These are phyloP conservation scores for Pristionchus mayeri DNA, from an alignment of 2,888 invertebrate species.

Conservation along the genomic window DNA sequence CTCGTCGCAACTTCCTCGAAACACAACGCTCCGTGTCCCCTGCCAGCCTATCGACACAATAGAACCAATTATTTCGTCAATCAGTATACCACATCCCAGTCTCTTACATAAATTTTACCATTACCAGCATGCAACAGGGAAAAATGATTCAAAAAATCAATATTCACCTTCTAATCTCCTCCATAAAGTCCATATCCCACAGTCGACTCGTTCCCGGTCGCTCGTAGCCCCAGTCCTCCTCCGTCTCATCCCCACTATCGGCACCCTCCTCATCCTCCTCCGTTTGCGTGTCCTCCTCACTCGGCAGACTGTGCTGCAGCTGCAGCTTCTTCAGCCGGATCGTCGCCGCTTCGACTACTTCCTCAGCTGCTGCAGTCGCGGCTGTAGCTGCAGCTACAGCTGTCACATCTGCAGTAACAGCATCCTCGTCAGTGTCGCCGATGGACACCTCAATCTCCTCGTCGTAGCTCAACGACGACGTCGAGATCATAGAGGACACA, in stretches of 20 bases:
- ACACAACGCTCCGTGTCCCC: too few relatives aligned
- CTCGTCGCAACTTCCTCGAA: too few relatives aligned
- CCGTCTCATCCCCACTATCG: not conserved
- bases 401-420: not conserved
- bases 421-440: not conserved
- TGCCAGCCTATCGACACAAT: too few relatives aligned
- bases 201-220: not conserved
- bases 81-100: too few relatives aligned
- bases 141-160: too few relatives aligned
- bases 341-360: not conserved
- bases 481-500: not conserved
- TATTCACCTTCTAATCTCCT: conserved; percentile 29
- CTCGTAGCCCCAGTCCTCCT: conserved; percentile 36
- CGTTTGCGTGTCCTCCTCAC: conserved; percentile 37
- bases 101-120: too few relatives aligned
- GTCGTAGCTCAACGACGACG: conserved; percentile 24
- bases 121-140: too few relatives aligned
- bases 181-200: conserved; percentile 47
- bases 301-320: not conserved
- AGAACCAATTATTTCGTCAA: too few relatives aligned
- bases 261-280: conserved; percentile 22
- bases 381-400: not conserved
- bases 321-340: conserved; percentile 4
- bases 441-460: conserved; percentile 29
- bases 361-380: not conserved